Evolutionary conservation across 2,888 invertebrate species (phyloP).

Genomic region (Diaperis boleti): DNA sequence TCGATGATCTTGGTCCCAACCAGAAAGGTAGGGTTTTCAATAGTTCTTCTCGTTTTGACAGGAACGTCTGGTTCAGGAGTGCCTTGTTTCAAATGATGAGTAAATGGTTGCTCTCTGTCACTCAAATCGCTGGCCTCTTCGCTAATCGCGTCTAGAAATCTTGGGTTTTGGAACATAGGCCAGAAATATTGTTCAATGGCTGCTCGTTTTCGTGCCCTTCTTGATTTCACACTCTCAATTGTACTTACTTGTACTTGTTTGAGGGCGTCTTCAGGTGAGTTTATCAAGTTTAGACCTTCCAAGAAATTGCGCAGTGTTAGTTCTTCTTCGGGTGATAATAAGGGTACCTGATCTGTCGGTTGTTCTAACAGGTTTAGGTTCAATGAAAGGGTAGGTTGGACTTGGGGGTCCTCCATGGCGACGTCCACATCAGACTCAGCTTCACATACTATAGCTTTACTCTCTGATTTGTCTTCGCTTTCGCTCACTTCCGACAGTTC

Average conservation of each 20-base stretch:
- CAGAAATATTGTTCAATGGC: slow-evolving; percentile 71
- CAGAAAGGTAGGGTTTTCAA: slow-evolving; percentile 59
- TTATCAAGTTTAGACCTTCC: slow-evolving; percentile 70
- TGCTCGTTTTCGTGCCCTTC: slow-evolving; percentile 69
- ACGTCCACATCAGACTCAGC: slow-evolving; percentile 74
- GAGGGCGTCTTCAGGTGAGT: slow-evolving; percentile 65
- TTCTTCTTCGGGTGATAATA: slow-evolving; percentile 72
- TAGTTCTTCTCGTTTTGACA: slow-evolving; percentile 21
- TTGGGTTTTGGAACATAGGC: slow-evolving; percentile 72
- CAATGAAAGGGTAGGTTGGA: slow-evolving; percentile 64
- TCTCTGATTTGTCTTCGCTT: slow-evolving; percentile 55
- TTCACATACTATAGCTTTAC: slow-evolving; percentile 72
- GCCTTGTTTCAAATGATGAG: slow-evolving; percentile 52
- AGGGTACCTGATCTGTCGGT: slow-evolving; percentile 46
- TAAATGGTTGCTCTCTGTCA: slow-evolving; percentile 61
- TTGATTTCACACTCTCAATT: slow-evolving; percentile 59
- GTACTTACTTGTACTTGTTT: slow-evolving; percentile 50
- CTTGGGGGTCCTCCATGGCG: slow-evolving; percentile 63
- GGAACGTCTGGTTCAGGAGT: slow-evolving; percentile 54
- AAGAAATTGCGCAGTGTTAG: slow-evolving; percentile 70
- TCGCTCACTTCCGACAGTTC: slow-evolving; percentile 61
- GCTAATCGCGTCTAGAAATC: slow-evolving; percentile 81
- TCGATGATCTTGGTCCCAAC: slow-evolving; percentile 72
- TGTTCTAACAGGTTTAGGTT: slow-evolving; percentile 66
- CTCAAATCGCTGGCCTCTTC: slow-evolving; percentile 82